Base-by-base conservation (phyloP, 2,797 vertebrate genomes). In the Etheostoma nigrum region DNA sequence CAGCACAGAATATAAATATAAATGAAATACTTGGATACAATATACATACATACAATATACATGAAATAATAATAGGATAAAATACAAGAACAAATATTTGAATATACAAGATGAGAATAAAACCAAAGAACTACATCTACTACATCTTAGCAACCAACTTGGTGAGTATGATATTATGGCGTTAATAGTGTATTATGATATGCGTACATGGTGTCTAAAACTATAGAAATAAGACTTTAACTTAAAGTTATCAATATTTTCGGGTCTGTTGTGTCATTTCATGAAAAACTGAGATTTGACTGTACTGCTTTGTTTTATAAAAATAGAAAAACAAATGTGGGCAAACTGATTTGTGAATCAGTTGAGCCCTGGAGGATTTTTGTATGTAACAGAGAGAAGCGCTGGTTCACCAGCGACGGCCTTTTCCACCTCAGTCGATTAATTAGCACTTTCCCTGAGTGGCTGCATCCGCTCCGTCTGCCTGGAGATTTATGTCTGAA, bases 401-500 rank as follows among this genome's bases (percentile, higher is more conserved):
- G 30, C 57, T 54, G 10, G 15, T 21, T 70, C 11, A 45, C 21
- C 33, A 40, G 63, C 74, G 72, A 82, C 65, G 67, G 68, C 30
- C 59, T 68, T 67, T 86, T 80, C n/a, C 19, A 84, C 78, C 60
- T 91, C 83, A 82, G 81, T 84, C 73, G 64, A 90, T 94, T 91
- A 93, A 93, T 94, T 94, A 90, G 88, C 90, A 89, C 93, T 90
- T 93, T 94, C 85, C 89, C 88, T 74, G 82, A 88, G 85, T 89
- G 78, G 87, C 88, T 86, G 88, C 88, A 92, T 95, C 93, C 89
- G 87, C 85, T 92, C 72, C 14, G 60, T 87, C 87, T 76, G 88
- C 83, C 85, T 70, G 36, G 76, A 90, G 89, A 92, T 92, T 91
- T 91, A 90, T 92, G 80, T 33, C 67, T 73, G 69, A 67, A 63